These are phyloP conservation scores for Hipposideros larvatus DNA, from an alignment of 2,797 vertebrate genomes.

Conservation along the genomic window DNA sequence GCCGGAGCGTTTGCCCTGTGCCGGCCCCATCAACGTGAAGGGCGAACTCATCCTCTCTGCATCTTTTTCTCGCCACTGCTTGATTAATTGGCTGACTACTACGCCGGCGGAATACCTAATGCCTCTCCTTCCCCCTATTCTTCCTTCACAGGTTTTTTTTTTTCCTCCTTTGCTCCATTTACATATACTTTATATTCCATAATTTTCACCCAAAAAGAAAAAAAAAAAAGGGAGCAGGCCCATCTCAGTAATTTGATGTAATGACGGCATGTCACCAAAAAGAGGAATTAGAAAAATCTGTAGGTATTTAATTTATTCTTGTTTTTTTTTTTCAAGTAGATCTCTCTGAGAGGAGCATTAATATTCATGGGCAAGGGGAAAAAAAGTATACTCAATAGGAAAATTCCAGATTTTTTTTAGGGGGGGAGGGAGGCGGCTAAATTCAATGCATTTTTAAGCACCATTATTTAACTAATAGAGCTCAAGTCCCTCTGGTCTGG, in stretches of 20 bases:
- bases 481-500: conserved; percentile 69
- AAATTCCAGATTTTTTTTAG: conserved; percentile 90
- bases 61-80: conserved; percentile 96
- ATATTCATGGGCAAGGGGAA: conserved; percentile 89
- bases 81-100: conserved; percentile 99
- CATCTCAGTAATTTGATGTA: conserved; percentile 98
- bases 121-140: conserved; percentile 89
- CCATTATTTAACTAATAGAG: conserved; percentile 88
- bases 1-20: conserved; percentile 97
- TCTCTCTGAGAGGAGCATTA: conserved; percentile 90
- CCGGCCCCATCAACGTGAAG: conserved; percentile 99
- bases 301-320: conserved; percentile 94
- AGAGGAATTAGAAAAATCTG: conserved; percentile 94
- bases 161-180: conserved; percentile 91
- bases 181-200: conserved; percentile 98
- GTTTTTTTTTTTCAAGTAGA: conserved; percentile 90
- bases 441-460: conserved; percentile 90
- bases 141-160: conserved; percentile 86
- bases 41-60: conserved; percentile 99
- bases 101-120: conserved; percentile 96
- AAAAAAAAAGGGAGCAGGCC: conserved; percentile 85
- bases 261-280: conserved; percentile 93
- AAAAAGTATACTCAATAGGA: conserved; percentile 87
- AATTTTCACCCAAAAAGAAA: conserved; percentile 89
- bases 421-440: conserved; percentile 82